Evolutionary conservation across 2,113 vertebrate species (phyloP), one percentile per base, ranked within the genome.

Genomic region (Aegithalos caudatus): DNA sequence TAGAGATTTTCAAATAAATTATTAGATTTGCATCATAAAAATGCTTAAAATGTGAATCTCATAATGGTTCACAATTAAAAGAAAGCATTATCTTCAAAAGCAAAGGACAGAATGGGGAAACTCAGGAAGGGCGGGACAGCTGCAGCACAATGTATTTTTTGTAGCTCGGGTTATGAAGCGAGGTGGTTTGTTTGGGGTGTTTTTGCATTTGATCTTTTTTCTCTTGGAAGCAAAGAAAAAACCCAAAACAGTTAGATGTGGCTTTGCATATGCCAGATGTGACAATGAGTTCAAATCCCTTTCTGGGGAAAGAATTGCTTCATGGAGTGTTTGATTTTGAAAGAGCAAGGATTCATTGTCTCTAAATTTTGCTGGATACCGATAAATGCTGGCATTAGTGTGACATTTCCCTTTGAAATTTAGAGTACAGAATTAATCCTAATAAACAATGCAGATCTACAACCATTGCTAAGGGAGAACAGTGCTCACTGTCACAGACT

Each of bases 321-420:
- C 86, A 92, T 81, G 56, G 72, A 88, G 81, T 65, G 74, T 69
- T 92, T 94, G 74, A 91, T 76, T 95, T 96, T 82, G 60, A 81
- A 94, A 92, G 81, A 95, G 69, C 69, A 87, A 86, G 50, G 56
- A 87, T 33, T 94, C 82, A 67, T 89, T 94, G 78, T 95, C 94
- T 96, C 78, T 60, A 33, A 50, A 45, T 66, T 88, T 91, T 92
- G 37, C 69, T 89, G 90, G 92, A 91, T 76, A 86, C 84, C 33
- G n/a, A 38, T 87, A 93, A 91, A 88, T 94, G 91, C 92, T 94
- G 94, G 91, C 88, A 96, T 92, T 92, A 89, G 76, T 42, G 81
- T 72, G 89, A 93, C 57, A 90, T 95, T 96, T 94, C 84, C 82
- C 64, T 91, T 94, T 94, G 85, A 90, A 92, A 94, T 45, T 60